phyloP scores from a whole-genome alignment of 2,113 vertebrate species.

The Picathartes gymnocephalus region DNA sequence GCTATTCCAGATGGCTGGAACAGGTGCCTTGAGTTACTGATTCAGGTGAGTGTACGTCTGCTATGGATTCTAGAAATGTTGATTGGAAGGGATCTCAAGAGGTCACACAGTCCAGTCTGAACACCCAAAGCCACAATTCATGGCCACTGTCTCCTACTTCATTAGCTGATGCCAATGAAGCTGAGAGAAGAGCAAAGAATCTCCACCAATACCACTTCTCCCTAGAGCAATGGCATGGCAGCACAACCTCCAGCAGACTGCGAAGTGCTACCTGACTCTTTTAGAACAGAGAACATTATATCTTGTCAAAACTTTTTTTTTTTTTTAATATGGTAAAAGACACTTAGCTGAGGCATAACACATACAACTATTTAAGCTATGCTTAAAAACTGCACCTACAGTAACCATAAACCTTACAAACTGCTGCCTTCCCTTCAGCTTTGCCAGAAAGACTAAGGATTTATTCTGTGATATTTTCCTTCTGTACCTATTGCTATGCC shows the following conservation, averaged over 20 bases:
- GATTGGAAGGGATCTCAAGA: neutral
- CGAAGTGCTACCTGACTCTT: neutral
- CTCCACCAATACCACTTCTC: neutral
- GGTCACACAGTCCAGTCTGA: neutral
- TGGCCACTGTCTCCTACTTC: neutral
- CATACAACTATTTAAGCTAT: neutral
- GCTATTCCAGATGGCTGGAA: neutral
- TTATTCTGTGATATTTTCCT: neutral
- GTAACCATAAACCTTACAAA: neutral
- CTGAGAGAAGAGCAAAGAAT: neutral
- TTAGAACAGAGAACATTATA: neutral
- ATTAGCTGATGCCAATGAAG: neutral
- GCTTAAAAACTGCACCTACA: neutral
- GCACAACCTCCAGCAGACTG: neutral
- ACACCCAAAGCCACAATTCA: neutral
- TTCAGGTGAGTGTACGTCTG: neutral
- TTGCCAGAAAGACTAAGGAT: neutral
- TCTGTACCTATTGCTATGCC: neutral
- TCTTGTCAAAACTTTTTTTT: neutral
- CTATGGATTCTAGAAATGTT: neutral
- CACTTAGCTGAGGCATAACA: neutral
- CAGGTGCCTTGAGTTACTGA: neutral
- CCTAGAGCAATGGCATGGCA: neutral
- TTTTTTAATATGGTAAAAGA: neutral
- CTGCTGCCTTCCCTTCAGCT: neutral